Percentiles rank a stretch among this genome's conserved stretches.
These are phyloP conservation scores for Craseonycteris thonglongyai DNA, from an alignment of 2,113 vertebrate species.

Conservation along the genomic window DNA sequence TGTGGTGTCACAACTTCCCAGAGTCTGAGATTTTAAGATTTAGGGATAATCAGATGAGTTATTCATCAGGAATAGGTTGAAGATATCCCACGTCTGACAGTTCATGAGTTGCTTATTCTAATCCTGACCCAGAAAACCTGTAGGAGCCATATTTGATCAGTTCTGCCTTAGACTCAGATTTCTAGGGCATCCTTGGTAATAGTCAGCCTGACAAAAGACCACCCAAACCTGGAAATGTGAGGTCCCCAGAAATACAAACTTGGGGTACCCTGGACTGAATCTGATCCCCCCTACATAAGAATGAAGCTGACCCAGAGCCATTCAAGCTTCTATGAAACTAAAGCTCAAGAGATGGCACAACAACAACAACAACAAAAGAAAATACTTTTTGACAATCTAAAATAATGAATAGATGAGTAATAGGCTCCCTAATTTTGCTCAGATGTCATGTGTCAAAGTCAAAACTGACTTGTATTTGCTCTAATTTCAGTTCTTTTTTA, in stretches of 20 bases:
- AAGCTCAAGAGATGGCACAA: background rate
- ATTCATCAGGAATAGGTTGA: background rate
- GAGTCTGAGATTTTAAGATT: conserved; percentile 6
- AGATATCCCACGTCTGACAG: background rate
- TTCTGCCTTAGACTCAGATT: background rate
- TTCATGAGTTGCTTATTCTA: background rate
- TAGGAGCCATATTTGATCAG: background rate
- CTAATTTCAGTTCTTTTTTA: conserved; percentile 63
- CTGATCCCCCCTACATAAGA: background rate
- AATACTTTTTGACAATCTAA: background rate
- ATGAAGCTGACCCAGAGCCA: background rate
- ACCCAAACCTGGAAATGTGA: background rate
- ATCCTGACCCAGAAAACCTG: conserved; percentile 5
- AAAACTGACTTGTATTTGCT: conserved; percentile 57
- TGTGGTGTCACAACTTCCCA: conserved; percentile 4
- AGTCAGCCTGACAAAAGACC: background rate
- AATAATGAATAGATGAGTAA: background rate
- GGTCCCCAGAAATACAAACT: background rate
- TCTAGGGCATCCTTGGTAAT: background rate
- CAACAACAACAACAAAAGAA: background rate
- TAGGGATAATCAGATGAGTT: conserved; percentile 10
- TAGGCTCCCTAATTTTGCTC: background rate
- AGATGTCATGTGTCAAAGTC: background rate
- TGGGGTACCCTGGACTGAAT: background rate
- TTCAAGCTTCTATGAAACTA: background rate